Evolutionary conservation across 2,113 vertebrate genomes (phyloP).

Genomic region (Notiomystis cincta): DNA sequence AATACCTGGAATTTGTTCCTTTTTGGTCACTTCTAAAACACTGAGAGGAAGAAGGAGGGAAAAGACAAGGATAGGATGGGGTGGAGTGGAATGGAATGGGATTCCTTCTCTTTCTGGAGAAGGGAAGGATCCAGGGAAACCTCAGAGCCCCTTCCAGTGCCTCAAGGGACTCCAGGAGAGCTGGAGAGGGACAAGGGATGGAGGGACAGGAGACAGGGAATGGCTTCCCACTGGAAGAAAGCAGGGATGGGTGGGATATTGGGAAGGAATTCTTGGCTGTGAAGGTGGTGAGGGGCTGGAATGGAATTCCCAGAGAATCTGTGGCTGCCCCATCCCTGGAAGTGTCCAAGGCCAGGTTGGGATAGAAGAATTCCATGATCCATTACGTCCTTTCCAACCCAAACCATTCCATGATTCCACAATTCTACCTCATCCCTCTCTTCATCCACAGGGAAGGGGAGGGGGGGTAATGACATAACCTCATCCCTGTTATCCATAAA

Average conservation of each 20-base stretch:
- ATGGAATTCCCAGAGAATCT: neutral
- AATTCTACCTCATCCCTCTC: neutral
- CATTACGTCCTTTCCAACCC: neutral
- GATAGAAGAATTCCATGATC: neutral
- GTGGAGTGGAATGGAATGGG: neutral
- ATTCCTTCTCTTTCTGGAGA: neutral
- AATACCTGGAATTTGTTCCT: neutral
- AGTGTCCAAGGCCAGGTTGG: neutral
- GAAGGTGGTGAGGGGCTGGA: neutral
- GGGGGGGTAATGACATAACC: neutral
- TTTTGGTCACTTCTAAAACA: neutral
- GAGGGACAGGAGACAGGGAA: neutral
- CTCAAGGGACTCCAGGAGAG: neutral
- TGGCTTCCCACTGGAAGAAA: neutral
- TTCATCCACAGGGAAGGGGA: neutral
- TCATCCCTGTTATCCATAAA: neutral
- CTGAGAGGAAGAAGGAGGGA: neutral
- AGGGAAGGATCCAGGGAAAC: neutral
- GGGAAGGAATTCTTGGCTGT: neutral
- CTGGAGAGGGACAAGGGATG: neutral
- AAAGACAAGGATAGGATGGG: neutral
- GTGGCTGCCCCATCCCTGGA: neutral
- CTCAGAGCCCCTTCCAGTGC: neutral
- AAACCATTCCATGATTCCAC: fast-evolving
- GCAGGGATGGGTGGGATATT: neutral